Evolutionary conservation across 92 coral and sea anemone species (phyloP).

Genomic region (Scolanthus callimorphus): DNA sequence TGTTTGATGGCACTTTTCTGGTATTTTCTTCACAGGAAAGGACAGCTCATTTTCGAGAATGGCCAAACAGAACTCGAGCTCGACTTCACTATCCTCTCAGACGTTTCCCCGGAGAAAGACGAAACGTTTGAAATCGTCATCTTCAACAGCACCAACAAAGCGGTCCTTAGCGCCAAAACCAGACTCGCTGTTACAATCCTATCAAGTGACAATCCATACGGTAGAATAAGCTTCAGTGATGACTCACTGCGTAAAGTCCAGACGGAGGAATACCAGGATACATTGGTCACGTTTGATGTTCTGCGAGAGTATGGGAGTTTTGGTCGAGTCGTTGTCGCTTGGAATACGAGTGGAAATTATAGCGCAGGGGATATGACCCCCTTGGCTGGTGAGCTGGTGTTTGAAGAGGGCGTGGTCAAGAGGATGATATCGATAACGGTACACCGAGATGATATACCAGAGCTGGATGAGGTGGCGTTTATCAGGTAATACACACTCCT

Average conservation of each 20-base stretch:
- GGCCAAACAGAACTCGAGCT: slow-evolving; percentile 86
- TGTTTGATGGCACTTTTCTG: no score
- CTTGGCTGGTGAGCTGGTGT: slow-evolving; percentile 68
- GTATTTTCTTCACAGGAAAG: slow-evolving; percentile 45
- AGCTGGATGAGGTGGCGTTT: slow-evolving; percentile 61
- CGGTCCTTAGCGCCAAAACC: slow-evolving; percentile 53
- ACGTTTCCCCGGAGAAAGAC: slow-evolving; percentile 86
- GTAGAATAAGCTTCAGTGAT: slow-evolving; percentile 72
- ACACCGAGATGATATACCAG: slow-evolving; percentile 69
- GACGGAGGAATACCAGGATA: slow-evolving; percentile 43
- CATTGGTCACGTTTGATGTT: slow-evolving; percentile 66
- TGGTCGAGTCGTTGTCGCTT: slow-evolving; percentile 79
- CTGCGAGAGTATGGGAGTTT: slow-evolving; percentile 77
- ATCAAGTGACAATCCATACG: slow-evolving; percentile 93
- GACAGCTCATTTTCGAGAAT: slow-evolving; percentile 80
- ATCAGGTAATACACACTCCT: slow-evolving; percentile 71
- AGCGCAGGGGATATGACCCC: slow-evolving; percentile 72
- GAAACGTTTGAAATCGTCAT: slow-evolving; percentile 74
- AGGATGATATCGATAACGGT: slow-evolving; percentile 65
- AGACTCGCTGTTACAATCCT: slow-evolving; percentile 68
- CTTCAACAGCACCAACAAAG: slow-evolving; percentile 83
- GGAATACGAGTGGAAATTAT: slow-evolving; percentile 81
- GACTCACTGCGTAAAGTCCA: slow-evolving; percentile 42
- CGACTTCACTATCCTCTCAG: slow-evolving; percentile 79
- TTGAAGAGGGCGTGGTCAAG: slow-evolving; percentile 62